A percentile compares a stretch with the other conserved stretches of the same genome.
These are phyloP conservation scores for Euzophera pinguis DNA, from an alignment of 2,888 invertebrate genomes.

Conservation along the genomic window DNA sequence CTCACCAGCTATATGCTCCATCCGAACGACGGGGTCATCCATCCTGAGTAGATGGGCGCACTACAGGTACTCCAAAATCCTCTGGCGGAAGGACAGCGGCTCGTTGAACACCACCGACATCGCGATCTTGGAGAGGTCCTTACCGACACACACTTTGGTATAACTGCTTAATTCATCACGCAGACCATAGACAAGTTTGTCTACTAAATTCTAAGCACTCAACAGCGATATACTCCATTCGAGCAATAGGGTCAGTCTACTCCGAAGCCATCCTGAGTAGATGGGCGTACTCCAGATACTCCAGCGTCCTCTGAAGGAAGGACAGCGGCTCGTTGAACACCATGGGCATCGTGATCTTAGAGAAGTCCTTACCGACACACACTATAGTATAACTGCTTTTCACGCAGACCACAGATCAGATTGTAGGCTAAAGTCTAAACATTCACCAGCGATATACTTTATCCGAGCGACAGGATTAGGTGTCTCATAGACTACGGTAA, in stretches of 20 bases:
- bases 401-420: too few species aligned
- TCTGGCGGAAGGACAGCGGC: slow-evolving; percentile 95
- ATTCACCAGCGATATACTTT: too few species aligned
- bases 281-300: slow-evolving; percentile 94
- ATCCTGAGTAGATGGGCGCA: slow-evolving; percentile 87
- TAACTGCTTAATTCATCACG: too few species aligned
- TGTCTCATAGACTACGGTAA: too few species aligned
- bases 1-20: slow-evolving; percentile 86
- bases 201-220: too few species aligned
- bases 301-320: slow-evolving; percentile 95
- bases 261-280: slow-evolving; percentile 86
- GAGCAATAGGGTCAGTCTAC: slow-evolving; percentile 87
- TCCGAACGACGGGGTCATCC: slow-evolving; percentile 90
- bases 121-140: slow-evolving; percentile 96
- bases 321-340: slow-evolving; percentile 97
- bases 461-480: too few species aligned
- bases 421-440: too few species aligned
- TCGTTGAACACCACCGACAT: slow-evolving; percentile 99
- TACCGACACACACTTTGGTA: slow-evolving; percentile 95
- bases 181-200: too few species aligned
- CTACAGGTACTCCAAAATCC: slow-evolving; percentile 96
- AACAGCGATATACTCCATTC: slow-evolving; percentile 89
- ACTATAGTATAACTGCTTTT: too few species aligned
- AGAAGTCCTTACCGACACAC: slow-evolving; percentile 95
- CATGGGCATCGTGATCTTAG: slow-evolving; percentile 98